phyloP scores from a whole-genome alignment of 2,888 invertebrate species.

The Erannis defoliaria region DNA sequence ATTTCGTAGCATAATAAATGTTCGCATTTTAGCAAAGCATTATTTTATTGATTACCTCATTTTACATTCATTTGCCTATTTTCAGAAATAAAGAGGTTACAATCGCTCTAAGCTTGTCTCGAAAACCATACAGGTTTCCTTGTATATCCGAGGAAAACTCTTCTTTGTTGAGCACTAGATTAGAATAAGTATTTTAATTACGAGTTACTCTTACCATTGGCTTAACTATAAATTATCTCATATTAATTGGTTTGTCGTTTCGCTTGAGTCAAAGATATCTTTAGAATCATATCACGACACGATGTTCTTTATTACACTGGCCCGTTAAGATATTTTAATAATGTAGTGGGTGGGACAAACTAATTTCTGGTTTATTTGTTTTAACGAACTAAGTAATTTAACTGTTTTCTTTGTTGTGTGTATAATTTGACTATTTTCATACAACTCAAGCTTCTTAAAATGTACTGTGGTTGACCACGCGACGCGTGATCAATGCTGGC shows the following conservation, averaged over 20 bases:
- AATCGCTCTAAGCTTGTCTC: conserved; percentile 49
- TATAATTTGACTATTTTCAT: too few relatives aligned
- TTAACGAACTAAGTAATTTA: conserved; percentile 3
- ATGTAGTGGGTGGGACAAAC: conserved; percentile 1
- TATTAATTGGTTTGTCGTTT: conserved; percentile 7
- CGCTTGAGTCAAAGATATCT: conserved; percentile 4
- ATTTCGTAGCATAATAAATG: background rate
- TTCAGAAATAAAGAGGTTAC: background rate
- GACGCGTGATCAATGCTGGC: too few relatives aligned
- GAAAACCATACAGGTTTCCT: conserved; percentile 51
- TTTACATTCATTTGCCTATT: background rate
- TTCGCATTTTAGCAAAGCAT: background rate
- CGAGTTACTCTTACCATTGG: conserved; percentile 64
- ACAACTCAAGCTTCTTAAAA: too few relatives aligned
- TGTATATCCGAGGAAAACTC: conserved; percentile 69
- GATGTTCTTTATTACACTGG: background rate
- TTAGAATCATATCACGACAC: background rate
- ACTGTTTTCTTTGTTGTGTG: background rate
- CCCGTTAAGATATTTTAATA: background rate
- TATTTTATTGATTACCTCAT: background rate
- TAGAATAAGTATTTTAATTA: conserved; percentile 76
- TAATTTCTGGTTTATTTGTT: conserved; percentile 9
- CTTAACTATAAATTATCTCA: conserved; percentile 47
- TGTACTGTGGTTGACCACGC: too few relatives aligned
- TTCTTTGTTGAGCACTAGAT: conserved; percentile 63